These are phyloP conservation scores for Phaonia tiefii DNA, from an alignment of 2,888 invertebrate genomes.

Conservation along the genomic window DNA sequence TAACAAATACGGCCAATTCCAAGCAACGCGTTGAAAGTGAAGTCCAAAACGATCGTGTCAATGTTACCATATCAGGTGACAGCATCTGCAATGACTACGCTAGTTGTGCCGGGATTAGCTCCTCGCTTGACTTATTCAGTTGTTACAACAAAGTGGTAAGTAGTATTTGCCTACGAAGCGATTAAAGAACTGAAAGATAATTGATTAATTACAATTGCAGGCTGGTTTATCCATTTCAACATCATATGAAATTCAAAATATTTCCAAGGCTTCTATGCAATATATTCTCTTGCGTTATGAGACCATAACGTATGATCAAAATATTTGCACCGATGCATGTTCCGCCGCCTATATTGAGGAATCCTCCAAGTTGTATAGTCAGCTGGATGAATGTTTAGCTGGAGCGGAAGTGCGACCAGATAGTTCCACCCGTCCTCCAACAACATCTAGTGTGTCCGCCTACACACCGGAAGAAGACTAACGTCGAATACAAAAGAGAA, in stretches of 20 bases:
- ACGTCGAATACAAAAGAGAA: no score
- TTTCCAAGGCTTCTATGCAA: background rate
- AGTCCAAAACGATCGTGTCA: background rate
- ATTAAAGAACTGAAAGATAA: background rate
- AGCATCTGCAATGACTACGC: background rate
- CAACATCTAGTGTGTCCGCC: no score
- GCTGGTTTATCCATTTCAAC: background rate
- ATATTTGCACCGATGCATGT: background rate
- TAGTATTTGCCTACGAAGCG: background rate
- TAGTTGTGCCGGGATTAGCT: background rate
- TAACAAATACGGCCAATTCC: background rate
- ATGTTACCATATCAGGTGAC: background rate
- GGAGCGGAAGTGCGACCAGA: background rate
- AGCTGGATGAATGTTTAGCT: constrained; percentile 14
- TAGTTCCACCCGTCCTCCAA: no score
- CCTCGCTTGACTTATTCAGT: background rate
- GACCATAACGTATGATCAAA: constrained; percentile 7
- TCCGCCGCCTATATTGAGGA: constrained; percentile 4
- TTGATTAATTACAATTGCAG: background rate
- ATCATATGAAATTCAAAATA: constrained; percentile 6
- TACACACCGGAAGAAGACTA: no score
- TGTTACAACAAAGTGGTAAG: constrained; percentile 18
- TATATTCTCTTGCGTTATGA: constrained; percentile 11
- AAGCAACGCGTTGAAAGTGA: constrained; percentile 9
- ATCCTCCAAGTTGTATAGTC: background rate